Conservation (phyloP, 2,888 invertebrate species). For the Drepanosiphum platanoidis region DNA sequence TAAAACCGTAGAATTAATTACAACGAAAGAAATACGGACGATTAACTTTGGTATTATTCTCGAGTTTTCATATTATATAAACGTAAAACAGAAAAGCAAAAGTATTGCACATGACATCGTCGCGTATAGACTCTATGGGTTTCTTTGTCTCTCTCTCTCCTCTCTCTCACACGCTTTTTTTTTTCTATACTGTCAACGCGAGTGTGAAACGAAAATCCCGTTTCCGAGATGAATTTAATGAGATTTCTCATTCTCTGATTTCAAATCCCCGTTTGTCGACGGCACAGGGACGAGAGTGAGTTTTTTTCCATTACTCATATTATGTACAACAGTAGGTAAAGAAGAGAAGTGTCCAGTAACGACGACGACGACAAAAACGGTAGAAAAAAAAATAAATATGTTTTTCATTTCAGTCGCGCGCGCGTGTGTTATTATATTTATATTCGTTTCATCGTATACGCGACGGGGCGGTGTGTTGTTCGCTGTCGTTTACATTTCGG, state of each 20-base stretch:
- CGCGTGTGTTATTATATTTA: too few relatives aligned
- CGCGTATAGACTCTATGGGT: neutral
- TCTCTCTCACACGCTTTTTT: too few relatives aligned
- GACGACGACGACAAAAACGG: slow-evolving; percentile 5
- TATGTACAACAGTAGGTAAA: neutral
- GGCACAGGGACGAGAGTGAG: neutral
- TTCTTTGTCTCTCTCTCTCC: too few relatives aligned
- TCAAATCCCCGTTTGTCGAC: slow-evolving; percentile 37
- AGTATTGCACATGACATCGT: neutral
- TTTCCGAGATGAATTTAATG: slow-evolving; percentile 39
- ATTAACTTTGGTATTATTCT: too few relatives aligned
- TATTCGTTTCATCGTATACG: slow-evolving; percentile 19
- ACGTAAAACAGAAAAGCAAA: too few relatives aligned
- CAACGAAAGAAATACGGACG: too few relatives aligned
- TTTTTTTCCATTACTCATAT: slow-evolving; percentile 25
- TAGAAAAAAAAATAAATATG: neutral
- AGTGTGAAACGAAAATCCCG: slow-evolving; percentile 11
- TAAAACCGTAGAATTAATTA: too few relatives aligned
- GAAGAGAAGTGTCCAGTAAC: neutral
- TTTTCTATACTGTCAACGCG: neutral
- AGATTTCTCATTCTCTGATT: slow-evolving; percentile 32
- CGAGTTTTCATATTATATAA: too few relatives aligned
- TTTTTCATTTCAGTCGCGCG: slow-evolving; percentile 1
- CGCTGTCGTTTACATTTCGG: neutral
- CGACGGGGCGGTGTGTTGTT: neutral